Conservation (phyloP, 2,888 invertebrate genomes). For the Ormia ochracea region DNA sequence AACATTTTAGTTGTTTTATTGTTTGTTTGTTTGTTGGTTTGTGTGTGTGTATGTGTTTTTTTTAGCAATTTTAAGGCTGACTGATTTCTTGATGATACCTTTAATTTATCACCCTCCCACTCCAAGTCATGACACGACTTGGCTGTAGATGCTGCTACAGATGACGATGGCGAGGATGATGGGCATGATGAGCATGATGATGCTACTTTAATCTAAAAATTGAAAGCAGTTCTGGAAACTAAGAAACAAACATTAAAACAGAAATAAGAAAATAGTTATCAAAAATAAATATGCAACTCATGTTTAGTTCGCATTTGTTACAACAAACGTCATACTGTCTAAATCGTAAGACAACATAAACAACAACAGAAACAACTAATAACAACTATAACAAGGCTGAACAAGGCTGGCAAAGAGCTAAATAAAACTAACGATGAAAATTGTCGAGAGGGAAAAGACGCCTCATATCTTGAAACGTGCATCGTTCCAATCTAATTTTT, state of each 20-base stretch:
- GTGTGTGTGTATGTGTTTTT: background rate
- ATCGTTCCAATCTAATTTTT: conserved; percentile 66
- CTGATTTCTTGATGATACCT: conserved; percentile 21
- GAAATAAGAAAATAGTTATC: background rate
- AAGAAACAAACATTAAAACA: background rate
- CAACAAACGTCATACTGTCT: conserved; percentile 52
- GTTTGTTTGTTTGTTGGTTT: background rate
- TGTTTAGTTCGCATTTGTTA: conserved; percentile 59
- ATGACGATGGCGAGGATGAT: conserved; percentile 33
- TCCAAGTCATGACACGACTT: conserved; percentile 38
- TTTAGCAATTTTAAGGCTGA: background rate
- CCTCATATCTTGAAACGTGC: conserved; percentile 65
- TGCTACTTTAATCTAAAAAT: conserved; percentile 46
- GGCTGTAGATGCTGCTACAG: conserved; percentile 23
- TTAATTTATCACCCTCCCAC: conserved; percentile 29
- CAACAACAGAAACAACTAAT: conserved; percentile 13
- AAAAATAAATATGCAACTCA: conserved; percentile 55
- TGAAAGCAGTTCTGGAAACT: conserved; percentile 25
- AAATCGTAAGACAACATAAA: conserved; percentile 18
- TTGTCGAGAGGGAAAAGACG: conserved; percentile 34
- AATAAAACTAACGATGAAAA: conserved; percentile 52
- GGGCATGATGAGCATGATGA: conserved; percentile 38
- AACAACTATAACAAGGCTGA: background rate
- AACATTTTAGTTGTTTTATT: background rate
- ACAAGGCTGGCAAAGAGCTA: too few species aligned